Evolutionary conservation across 2,113 vertebrate genomes (phyloP), one percentile per base, ranked within the genome.

Genomic region (Dendropsophus ebraccatus): DNA sequence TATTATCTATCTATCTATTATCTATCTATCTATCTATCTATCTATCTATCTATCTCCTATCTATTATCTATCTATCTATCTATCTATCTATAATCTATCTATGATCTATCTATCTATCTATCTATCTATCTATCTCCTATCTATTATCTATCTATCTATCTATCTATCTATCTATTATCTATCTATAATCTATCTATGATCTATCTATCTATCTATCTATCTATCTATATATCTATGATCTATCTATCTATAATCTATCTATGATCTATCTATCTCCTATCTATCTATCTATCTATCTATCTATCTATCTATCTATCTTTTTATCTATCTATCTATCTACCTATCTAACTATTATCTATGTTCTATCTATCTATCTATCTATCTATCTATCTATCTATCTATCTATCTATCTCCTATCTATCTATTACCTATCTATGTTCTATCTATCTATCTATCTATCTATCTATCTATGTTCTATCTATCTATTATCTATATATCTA

Each of bases 221-320:
- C 58, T 62, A 62, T 62, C 58, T 62, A 62, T 62, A 23, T 62
- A 62, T 62, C 58, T 62, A 62, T 62, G 21, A 5, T 8, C 3
- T 58, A 58, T 58, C 56, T 58, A 58, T 58, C 56, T 62, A 62
- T 62, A 21, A 56, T 56, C 52, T 56, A 56, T 56, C 52, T 56
- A 2, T 12, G 3, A 56, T 56, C 52, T 62, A 62, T 62, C 58
- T 62, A 62, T 62, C 41, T 41, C 41, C 3, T 41, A 41, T 41
- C 41, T 41, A 41, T 41, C 41, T 41, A 41, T 3, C 58, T 62
- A 62, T 62, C 58, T 62, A 62, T 62, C 58, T 62, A 65, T 65
- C 62, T 65, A 65, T 65, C 62, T 65, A 65, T 65, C 25, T 65
- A 65, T 65, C 28, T 65, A 65, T 65, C 62, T 65, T n/a, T n/a